Percentiles rank a stretch among this genome's conserved stretches.
Conservation (phyloP, 2,113 vertebrate genomes). For the Mugil cephalus region DNA sequence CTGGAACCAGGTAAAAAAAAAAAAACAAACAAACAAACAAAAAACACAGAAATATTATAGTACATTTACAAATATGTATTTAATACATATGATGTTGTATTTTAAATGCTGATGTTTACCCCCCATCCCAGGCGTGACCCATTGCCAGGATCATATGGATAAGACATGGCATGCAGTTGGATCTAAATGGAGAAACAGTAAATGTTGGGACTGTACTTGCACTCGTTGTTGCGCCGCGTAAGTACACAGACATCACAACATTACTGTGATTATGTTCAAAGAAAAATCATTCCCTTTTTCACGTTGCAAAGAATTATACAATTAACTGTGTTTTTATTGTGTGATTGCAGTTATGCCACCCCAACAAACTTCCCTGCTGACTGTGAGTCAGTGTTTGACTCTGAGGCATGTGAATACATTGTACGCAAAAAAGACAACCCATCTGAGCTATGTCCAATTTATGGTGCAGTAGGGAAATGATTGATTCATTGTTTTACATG, state of each 20-base stretch:
- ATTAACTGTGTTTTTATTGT: constrained; percentile 14
- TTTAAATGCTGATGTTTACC: no score
- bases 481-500: background rate
- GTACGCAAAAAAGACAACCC: constrained; percentile 65
- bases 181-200: constrained; percentile 56
- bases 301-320: no score
- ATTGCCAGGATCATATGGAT: constrained; percentile 52
- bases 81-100: no score
- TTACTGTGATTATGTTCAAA: no score
- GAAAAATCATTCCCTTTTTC: background rate
- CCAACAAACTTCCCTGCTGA: rapidly evolving
- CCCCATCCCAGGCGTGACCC: background rate
- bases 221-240: constrained; percentile 19
- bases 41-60: no score
- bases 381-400: constrained; percentile 65
- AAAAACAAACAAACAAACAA: background rate
- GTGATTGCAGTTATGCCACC: constrained; percentile 54
- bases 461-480: constrained; percentile 42
- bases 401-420: constrained; percentile 44
- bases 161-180: constrained; percentile 41
- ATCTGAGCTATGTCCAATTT: constrained; percentile 21
- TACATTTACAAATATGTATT: no score
- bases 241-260: constrained; percentile 5
- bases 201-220: constrained; percentile 53
- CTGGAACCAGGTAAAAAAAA: constrained; percentile 24